Conservation (phyloP, 2,113 vertebrate species). For the Pomatostomus ruficeps region DNA sequence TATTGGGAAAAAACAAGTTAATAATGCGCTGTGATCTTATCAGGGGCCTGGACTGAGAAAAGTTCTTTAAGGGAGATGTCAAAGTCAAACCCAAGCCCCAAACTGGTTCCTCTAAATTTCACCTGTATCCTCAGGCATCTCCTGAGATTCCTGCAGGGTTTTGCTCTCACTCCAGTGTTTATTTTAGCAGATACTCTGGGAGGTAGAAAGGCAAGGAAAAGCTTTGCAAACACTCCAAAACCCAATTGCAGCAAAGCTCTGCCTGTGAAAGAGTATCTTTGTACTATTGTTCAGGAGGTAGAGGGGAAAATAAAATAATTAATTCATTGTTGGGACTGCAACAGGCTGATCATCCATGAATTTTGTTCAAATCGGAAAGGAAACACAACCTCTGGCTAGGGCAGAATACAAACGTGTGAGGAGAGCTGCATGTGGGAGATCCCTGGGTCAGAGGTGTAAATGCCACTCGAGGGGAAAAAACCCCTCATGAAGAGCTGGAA, state of each 20-base stretch:
- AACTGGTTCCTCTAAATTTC: not conserved
- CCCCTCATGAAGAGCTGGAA: not conserved
- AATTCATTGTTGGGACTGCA: not conserved
- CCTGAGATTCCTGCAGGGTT: not conserved
- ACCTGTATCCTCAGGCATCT: not conserved
- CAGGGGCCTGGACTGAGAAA: not conserved
- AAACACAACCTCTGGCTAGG: not conserved
- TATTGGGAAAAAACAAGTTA: not conserved
- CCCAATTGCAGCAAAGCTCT: not conserved
- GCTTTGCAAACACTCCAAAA: not conserved
- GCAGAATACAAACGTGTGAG: not conserved
- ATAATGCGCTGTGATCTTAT: rapidly evolving
- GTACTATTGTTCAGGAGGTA: not conserved
- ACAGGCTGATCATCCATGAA: not conserved
- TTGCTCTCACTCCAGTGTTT: not conserved
- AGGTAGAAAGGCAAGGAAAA: not conserved
- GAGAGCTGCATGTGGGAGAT: not conserved
- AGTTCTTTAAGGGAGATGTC: not conserved
- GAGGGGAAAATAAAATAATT: not conserved
- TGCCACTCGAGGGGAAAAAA: not conserved
- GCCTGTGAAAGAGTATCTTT: not conserved
- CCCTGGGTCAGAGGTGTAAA: not conserved
- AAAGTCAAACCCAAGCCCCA: not conserved
- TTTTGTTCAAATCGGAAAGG: not conserved
- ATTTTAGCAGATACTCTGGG: not conserved